Evolutionary conservation across 2,888 invertebrate species (phyloP).

Genomic region (Mesorhabditis spiculigera): DNA sequence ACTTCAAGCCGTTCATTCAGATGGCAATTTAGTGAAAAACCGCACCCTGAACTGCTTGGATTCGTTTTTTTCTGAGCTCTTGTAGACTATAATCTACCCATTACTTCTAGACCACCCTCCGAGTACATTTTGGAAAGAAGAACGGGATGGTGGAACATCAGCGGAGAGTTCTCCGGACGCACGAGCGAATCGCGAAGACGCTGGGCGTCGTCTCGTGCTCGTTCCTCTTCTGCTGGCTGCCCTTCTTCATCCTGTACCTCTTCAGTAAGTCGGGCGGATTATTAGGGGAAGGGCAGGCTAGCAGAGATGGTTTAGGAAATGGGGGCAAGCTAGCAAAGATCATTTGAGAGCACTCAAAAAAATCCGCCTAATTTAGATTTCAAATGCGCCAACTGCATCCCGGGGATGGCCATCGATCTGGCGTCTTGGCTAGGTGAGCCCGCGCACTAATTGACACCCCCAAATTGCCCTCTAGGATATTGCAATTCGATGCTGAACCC

Average conservation of each 20-base stretch:
- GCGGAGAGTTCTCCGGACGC: slow-evolving; percentile 58
- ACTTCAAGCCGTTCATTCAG: too few species aligned
- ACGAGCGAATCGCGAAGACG: slow-evolving; percentile 66
- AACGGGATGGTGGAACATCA: slow-evolving; percentile 58
- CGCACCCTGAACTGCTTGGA: too few species aligned
- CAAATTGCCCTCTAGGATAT: slow-evolving; percentile 37
- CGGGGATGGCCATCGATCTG: slow-evolving; percentile 53
- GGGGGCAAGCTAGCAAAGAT: too few species aligned
- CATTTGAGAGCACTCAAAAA: not conserved
- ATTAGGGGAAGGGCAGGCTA: too few species aligned
- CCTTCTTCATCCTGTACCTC: slow-evolving; percentile 67
- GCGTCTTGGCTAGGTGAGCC: slow-evolving; percentile 53
- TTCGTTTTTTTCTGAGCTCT: too few species aligned
- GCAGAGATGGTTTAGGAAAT: too few species aligned
- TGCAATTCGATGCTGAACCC: slow-evolving; percentile 59
- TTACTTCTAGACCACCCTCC: slow-evolving; percentile 47
- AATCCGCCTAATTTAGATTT: slow-evolving; percentile 41
- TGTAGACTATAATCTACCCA: not conserved
- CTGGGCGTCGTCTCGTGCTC: slow-evolving; percentile 67
- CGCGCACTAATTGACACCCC: not conserved
- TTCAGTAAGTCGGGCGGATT: slow-evolving; percentile 61
- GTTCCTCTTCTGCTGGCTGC: slow-evolving; percentile 67
- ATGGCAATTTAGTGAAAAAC: too few species aligned
- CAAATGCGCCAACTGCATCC: slow-evolving; percentile 52
- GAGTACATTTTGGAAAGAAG: slow-evolving; percentile 57